A percentile compares a stretch with the other conserved stretches of the same genome.
phyloP scores from a whole-genome alignment of 2,113 vertebrate genomes.

The Ptilonorhynchus violaceus region DNA sequence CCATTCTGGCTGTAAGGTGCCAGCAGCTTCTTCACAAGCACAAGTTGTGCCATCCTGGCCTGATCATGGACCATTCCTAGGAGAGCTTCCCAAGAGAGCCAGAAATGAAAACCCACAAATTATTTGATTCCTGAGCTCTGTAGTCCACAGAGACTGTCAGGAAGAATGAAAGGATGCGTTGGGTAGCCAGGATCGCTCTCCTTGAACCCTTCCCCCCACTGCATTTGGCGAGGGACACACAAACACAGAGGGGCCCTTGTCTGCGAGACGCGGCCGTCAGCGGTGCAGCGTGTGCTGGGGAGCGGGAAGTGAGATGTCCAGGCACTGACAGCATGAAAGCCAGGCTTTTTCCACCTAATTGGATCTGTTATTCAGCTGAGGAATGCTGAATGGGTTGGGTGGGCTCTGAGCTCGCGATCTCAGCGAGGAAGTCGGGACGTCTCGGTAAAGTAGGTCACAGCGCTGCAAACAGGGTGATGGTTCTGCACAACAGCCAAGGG shows the following conservation, averaged over 20 bases:
- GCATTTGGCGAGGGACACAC: neutral
- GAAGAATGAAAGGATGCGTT: neutral
- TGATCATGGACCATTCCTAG: no score
- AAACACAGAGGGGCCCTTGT: neutral
- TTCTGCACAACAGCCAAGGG: neutral
- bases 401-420: neutral
- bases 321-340: constrained; percentile 13
- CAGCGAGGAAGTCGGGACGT: neutral
- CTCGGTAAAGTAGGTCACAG: neutral
- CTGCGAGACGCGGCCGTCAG: accelerated
- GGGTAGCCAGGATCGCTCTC: neutral
- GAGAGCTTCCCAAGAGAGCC: neutral
- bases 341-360: constrained; percentile 39
- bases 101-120: neutral
- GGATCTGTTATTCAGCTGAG: constrained; percentile 36
- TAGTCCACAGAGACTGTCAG: no score
- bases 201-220: neutral
- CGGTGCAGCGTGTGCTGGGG: neutral
- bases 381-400: neutral
- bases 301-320: constrained; percentile 5
- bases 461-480: neutral
- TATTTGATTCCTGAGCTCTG: neutral
- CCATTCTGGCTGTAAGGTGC: neutral
- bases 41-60: neutral
- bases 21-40: neutral